A percentile compares a stretch with the other conserved stretches of the same genome.
Conservation (phyloP, 1,140 invertebrate species). For the Andrena cerasifolii region DNA sequence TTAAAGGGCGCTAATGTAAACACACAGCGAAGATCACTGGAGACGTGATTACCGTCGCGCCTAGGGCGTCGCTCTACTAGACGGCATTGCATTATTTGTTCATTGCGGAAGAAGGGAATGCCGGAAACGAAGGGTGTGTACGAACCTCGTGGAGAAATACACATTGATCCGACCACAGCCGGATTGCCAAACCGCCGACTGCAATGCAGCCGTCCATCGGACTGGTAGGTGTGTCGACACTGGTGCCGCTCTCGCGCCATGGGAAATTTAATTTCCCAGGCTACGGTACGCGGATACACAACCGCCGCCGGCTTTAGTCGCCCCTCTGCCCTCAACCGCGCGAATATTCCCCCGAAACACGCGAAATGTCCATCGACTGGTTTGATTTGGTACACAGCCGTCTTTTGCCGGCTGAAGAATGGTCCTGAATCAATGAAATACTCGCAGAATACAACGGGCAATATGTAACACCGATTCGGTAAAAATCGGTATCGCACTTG, state of each 20-base stretch:
- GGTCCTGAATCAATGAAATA: neutral
- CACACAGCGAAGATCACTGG: neutral
- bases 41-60: constrained; percentile 21
- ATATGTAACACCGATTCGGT: too few relatives aligned
- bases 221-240: constrained; percentile 44
- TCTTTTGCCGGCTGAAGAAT: neutral
- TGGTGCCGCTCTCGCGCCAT: constrained; percentile 49
- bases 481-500: too few relatives aligned
- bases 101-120: constrained; percentile 48
- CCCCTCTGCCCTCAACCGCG: neutral
- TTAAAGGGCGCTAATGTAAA: too few relatives aligned
- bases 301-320: constrained; percentile 33
- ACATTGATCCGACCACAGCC: constrained; percentile 74
- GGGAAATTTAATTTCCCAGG: constrained; percentile 66
- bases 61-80: constrained; percentile 20
- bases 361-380: neutral
- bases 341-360: constrained; percentile 31
- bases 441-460: too few relatives aligned
- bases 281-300: constrained; percentile 51
- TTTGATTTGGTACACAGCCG: neutral
- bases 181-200: constrained; percentile 77
- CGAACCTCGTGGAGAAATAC: constrained; percentile 52
- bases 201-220: constrained; percentile 72
- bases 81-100: constrained; percentile 56
- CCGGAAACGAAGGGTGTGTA: constrained; percentile 34